Conservation (phyloP, 2,888 invertebrate species). For the Diogma glabrata region DNA sequence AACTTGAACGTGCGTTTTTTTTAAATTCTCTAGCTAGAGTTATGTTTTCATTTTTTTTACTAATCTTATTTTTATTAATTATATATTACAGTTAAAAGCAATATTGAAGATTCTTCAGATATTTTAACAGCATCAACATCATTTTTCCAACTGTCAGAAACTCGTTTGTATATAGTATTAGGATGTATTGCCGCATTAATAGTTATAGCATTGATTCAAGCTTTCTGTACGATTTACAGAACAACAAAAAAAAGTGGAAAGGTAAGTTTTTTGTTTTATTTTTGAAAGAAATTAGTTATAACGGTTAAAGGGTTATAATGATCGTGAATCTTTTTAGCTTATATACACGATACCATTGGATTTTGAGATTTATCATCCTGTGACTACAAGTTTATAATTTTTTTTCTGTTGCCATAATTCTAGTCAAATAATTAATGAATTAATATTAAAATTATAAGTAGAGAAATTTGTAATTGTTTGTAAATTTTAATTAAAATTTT, state of each 20-base stretch:
- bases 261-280: constrained; percentile 39
- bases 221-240: constrained; percentile 68
- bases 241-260: constrained; percentile 51
- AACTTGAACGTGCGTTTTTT: too few relatives aligned
- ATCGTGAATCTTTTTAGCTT: constrained; percentile 30
- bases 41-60: neutral
- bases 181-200: constrained; percentile 72
- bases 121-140: constrained; percentile 33
- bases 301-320: neutral
- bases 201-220: constrained; percentile 70
- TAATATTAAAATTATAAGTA: neutral
- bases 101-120: constrained; percentile 26
- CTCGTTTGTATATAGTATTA: constrained; percentile 69
- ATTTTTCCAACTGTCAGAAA: constrained; percentile 56
- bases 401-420: neutral
- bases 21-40: neutral
- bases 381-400: constrained; percentile 24
- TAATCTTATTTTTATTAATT: too few relatives aligned
- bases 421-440: neutral
- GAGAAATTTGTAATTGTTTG: neutral
- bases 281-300: too few relatives aligned
- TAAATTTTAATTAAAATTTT: too few relatives aligned
- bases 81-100: neutral
- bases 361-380: constrained; percentile 37
- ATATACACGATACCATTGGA: constrained; percentile 38